Evolutionary conservation across 2,113 vertebrate species (phyloP).

Genomic region (Lota lota): DNA sequence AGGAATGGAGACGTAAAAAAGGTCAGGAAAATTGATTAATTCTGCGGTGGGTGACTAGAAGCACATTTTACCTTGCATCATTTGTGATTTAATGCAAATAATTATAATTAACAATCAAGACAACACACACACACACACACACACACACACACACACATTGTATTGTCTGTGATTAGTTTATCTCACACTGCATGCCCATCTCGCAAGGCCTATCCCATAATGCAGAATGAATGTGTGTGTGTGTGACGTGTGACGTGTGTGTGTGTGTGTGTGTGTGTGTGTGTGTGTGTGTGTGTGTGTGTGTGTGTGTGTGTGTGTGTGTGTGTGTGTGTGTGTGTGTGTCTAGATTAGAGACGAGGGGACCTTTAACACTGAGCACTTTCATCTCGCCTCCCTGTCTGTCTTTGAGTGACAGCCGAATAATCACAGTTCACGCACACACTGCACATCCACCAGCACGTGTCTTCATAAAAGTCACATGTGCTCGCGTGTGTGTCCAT

Average conservation of each 20-base stretch:
- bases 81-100: no score
- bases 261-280: slow-evolving; percentile 1
- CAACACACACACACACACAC: slow-evolving; percentile 30
- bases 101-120: no score
- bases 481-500: slow-evolving; percentile 27
- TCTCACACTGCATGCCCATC: slow-evolving; percentile 40
- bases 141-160: slow-evolving; percentile 50
- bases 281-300: neutral
- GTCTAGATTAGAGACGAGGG: slow-evolving; percentile 47
- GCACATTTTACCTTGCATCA: no score
- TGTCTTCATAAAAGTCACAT: slow-evolving; percentile 31
- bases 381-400: slow-evolving; percentile 32
- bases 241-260: slow-evolving; percentile 22
- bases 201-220: slow-evolving; percentile 31
- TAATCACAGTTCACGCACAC: neutral
- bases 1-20: no score
- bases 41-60: no score
- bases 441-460: slow-evolving; percentile 19
- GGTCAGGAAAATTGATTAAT: no score
- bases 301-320: neutral
- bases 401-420: slow-evolving; percentile 6
- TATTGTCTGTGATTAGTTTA: slow-evolving; percentile 57
- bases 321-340: slow-evolving; percentile 11
- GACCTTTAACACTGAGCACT: slow-evolving; percentile 48
- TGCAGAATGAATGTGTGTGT: no score